A percentile compares a stretch with the other conserved stretches of the same genome.
Evolutionary conservation across 2,113 vertebrate genomes (phyloP).

Genomic region (Microcebus jonahi): DNA sequence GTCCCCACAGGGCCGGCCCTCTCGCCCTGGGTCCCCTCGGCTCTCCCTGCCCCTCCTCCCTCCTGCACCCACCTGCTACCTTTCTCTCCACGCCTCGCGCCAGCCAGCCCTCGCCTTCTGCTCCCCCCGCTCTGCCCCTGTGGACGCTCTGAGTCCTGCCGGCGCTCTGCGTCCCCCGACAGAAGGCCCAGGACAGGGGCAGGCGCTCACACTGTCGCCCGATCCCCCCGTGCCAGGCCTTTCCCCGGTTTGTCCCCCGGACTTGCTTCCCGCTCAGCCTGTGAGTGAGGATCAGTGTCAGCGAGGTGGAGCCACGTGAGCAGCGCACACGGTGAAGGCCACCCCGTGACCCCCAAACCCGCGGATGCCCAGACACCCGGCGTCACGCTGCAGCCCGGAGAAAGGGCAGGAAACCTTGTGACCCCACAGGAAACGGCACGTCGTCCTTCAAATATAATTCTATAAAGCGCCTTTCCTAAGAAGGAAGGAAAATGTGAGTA

Average conservation of each 20-base stretch:
- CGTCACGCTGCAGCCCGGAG: background rate
- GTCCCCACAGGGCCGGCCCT: rapidly evolving
- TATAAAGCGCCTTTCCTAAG: slow-evolving; percentile 14
- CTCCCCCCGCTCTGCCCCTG: too few relatives aligned
- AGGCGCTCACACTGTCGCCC: background rate
- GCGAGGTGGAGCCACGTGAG: rapidly evolving
- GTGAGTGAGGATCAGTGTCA: background rate
- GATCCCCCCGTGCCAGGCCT: background rate
- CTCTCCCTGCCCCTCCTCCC: rapidly evolving
- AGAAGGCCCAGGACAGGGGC: background rate
- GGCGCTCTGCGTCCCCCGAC: rapidly evolving
- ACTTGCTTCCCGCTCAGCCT: background rate
- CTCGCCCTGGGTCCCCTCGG: background rate
- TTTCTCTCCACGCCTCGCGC: background rate
- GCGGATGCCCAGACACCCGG: background rate
- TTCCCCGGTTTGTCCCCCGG: background rate
- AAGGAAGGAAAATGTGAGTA: background rate
- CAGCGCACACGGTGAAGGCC: background rate
- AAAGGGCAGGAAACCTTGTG: background rate
- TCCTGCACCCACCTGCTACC: rapidly evolving
- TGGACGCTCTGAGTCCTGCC: background rate
- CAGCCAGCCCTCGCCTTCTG: background rate
- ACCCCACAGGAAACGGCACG: background rate
- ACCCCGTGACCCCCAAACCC: background rate
- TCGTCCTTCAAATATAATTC: background rate